Evolutionary conservation across 35 echinoderm and acorn worm species (phyloP).

Genomic region (Nesometra sesokonis): DNA sequence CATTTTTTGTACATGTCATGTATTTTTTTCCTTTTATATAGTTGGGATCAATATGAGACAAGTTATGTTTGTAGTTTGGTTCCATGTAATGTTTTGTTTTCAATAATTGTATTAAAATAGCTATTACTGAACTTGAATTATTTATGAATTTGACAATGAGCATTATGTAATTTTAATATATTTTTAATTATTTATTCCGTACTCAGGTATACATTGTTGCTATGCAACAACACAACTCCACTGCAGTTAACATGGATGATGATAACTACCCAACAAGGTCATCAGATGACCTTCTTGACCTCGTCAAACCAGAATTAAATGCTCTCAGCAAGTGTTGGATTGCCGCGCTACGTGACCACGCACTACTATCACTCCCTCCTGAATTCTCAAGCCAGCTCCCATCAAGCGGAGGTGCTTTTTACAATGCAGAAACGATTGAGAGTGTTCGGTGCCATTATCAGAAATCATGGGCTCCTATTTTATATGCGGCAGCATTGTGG

Average conservation of each 20-base stretch:
- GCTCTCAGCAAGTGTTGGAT: constrained; percentile 89
- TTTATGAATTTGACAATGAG: too few relatives aligned
- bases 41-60: too few relatives aligned
- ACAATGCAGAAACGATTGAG: constrained; percentile 80
- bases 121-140: too few relatives aligned
- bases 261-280: constrained; percentile 33
- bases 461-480: constrained; percentile 82
- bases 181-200: too few relatives aligned
- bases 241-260: constrained; percentile 31
- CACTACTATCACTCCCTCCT: constrained; percentile 63
- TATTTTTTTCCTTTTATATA: too few relatives aligned
- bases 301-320: constrained; percentile 70
- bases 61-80: too few relatives aligned
- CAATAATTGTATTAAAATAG: too few relatives aligned
- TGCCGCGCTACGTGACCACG: constrained; percentile 86
- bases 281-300: constrained; percentile 65
- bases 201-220: constrained; percentile 95
- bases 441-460: constrained; percentile 83
- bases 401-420: constrained; percentile 82
- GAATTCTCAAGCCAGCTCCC: constrained; percentile 88
- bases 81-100: too few relatives aligned
- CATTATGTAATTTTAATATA: too few relatives aligned
- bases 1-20: too few relatives aligned
- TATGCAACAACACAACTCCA: constrained; percentile 67
- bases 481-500: constrained; percentile 87